phyloP scores from a whole-genome alignment of 1,140 invertebrate genomes.

The Eupeodes corollae region DNA sequence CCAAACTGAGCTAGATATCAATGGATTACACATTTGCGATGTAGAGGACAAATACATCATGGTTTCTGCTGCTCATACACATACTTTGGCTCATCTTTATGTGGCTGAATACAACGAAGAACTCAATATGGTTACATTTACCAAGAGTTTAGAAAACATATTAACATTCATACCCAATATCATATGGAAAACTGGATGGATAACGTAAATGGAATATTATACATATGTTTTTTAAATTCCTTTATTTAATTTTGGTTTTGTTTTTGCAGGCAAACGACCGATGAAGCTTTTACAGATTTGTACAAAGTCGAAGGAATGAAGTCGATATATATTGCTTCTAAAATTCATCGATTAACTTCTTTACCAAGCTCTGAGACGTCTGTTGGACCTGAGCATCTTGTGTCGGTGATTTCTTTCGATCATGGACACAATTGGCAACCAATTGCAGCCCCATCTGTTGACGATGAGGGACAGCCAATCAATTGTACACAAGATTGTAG shows the following conservation, averaged over 20 bases:
- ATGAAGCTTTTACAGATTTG: conserved; percentile 77
- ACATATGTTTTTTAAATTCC: too few relatives aligned
- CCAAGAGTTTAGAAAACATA: conserved; percentile 68
- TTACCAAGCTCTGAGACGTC: conserved; percentile 23
- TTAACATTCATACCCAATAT: conserved; percentile 72
- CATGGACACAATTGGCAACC: conserved; percentile 71
- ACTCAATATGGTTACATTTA: conserved; percentile 51
- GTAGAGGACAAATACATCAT: conserved; percentile 68
- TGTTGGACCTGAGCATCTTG: conserved; percentile 60
- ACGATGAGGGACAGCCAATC: conserved; percentile 52
- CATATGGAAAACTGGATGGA: conserved; percentile 69
- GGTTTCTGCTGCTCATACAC: conserved; percentile 70
- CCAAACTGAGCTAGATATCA: conserved; percentile 50
- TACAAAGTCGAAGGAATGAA: conserved; percentile 76
- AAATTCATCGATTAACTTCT: conserved; percentile 43
- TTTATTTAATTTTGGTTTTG: too few relatives aligned
- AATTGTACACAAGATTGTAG: conserved; percentile 62
- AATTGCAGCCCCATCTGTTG: conserved; percentile 54
- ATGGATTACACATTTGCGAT: conserved; percentile 67
- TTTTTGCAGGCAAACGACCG: conserved; percentile 52
- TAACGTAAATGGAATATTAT: conserved; percentile 53
- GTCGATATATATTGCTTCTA: conserved; percentile 83
- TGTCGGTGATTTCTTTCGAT: conserved; percentile 77
- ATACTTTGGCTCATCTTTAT: conserved; percentile 65
- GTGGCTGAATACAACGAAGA: conserved; percentile 51